Base-by-base conservation (phyloP, 2,113 vertebrate genomes). In the Forbesichthys agassizii region DNA sequence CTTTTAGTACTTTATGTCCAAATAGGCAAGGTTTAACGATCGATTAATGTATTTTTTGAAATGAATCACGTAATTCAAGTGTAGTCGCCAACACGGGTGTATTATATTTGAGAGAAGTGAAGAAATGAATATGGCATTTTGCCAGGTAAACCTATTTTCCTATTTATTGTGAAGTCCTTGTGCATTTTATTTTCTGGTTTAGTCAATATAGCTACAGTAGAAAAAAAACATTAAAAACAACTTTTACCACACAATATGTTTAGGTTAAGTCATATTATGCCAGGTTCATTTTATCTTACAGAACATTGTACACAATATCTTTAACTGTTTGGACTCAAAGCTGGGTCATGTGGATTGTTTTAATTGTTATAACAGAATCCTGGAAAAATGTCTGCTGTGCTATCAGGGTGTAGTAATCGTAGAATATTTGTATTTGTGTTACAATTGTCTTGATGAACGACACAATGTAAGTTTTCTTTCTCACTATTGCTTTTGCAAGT, bases 111-210 rank as follows among this genome's bases (percentile, higher is more conserved):
- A 83, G 73, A 42, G 69, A 72, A 73, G 63, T 14, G 49, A 84
- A 79, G 81, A 80, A 80, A 77, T 82, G 16, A 58, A 78, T 84
- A 68, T 72, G 78, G 79, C 85, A 69, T 88, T 88, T 88, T 86
- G 73, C 75, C 83, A 83, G 83, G 84, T 82, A 69, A 89, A 83
- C 85, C 82, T 86, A 79, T 85, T 87, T 90, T 89, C 87, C 87
- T 93, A 91, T 93, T 93, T 93, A 93, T 93, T 92, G 88, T 91
- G 85, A 86, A 77, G 84, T 88, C 81, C 70, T 88, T 63, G 76
- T 87, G 85, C 77, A 87, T 83, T 87, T 70, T 79, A 70, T 86
- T 73, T 77, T 86, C 78, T 79, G 76, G 77, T 84, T 86, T 66
- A 69, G 78, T 68, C 66, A 75, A 66, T 77, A 75, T 72, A 71